These are phyloP conservation scores for Hyles euphorbiae DNA, from an alignment of 1,140 invertebrate genomes.

Conservation along the genomic window DNA sequence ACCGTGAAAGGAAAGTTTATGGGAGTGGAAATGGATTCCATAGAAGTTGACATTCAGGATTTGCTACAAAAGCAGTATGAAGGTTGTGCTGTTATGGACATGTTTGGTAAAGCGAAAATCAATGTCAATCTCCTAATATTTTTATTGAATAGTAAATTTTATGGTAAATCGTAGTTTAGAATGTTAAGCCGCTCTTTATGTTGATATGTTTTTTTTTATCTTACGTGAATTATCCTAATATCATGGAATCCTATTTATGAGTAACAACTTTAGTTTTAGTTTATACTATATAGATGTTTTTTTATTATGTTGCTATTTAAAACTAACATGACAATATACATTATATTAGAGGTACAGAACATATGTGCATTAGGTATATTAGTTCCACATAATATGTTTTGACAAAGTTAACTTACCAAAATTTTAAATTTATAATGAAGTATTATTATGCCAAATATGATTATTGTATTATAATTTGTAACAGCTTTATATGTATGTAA, in stretches of 20 bases:
- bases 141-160: constrained; percentile 88
- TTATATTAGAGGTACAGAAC: no score
- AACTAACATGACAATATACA: no score
- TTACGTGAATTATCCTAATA: neutral
- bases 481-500: neutral
- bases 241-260: no score
- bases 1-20: constrained; percentile 86
- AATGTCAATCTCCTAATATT: constrained; percentile 88
- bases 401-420: constrained; percentile 1
- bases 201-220: neutral
- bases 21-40: constrained; percentile 86
- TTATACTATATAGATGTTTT: no score
- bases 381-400: no score
- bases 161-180: constrained; percentile 73
- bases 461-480: neutral
- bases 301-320: no score
- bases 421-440: constrained; percentile 25
- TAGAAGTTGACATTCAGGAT: constrained; percentile 86
- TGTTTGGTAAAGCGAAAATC: constrained; percentile 87
- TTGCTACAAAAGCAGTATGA: constrained; percentile 88
- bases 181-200: neutral
- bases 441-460: constrained; percentile 36
- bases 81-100: constrained; percentile 85
- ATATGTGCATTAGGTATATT: no score
- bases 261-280: no score